Base-by-base conservation (phyloP, 1,140 invertebrate genomes). In the Calephelis nemesis region DNA sequence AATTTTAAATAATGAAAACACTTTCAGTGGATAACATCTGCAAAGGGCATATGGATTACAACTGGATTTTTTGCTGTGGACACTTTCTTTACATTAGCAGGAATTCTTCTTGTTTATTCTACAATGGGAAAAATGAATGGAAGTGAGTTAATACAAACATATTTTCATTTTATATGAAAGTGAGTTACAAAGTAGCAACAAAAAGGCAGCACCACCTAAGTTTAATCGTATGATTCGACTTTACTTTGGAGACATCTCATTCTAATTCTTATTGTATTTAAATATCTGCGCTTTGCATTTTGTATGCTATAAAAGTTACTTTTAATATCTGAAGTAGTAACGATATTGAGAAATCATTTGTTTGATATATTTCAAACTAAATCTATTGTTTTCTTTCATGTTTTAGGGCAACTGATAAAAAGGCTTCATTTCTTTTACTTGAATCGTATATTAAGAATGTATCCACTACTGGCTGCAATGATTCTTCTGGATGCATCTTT, bases 11-110 rank as follows among this genome's bases (percentile, higher is more conserved):
- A 19, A 19, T 19, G 3, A 19, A 19, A 42, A 42, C 5, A 8
- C 8, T 69, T 69, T 49, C 42, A 93, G 92, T 92, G 83, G 86
- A 64, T 73, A 10, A 45, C 70, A 8, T 80, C 78, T 15, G 74
- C 73, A 39, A 63, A 74, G 9, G 70, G 79, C 10, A 62, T 88
- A 58, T 81, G 83, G 71, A 74, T 93, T 47, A 64, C 84, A 40
- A 48, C 90, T 63, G 93, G 81, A 39, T 73, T 82, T 58, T 76
- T 94, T 69, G 63, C 93, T 54, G 90, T 95, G 30, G 93, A 94
- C 71, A 93, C 94, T 7, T 94, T 95, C 78, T 92, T 94, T 12
- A 72, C 92, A 4, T 79, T 94, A 15, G 93, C 93, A 77, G 94
- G 94, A 5, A 68, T 94, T 13, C 82, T 95, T 0, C 78, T 94